Base-by-base conservation (phyloP, 1,140 invertebrate genomes). In the Drosophila kohkoa region DNA sequence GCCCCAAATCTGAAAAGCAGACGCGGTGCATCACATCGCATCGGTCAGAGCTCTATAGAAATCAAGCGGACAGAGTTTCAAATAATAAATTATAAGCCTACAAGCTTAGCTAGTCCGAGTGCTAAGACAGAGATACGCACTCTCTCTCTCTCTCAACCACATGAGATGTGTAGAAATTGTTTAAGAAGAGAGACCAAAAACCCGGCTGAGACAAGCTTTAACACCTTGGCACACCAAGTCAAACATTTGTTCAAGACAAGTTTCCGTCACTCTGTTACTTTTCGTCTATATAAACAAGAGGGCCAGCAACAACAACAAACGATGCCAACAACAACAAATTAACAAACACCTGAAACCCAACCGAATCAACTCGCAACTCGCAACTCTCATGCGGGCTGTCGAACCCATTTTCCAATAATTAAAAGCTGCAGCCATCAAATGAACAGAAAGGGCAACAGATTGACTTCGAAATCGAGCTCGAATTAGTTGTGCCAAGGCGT, bases 51-150 rank as follows among this genome's bases (percentile, higher is more conserved):
- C 55, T 72, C 35, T 63, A 70, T 58, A 85, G 78, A 80, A 80
- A 70, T 59, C 63, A 38, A 45, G 41, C 13, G 20, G 8, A 32
- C 46, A 32, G 28, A 85, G 68, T 73, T 75, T 76, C 71, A 75
- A 85, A 89, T 81, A 82, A 89, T 89, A 89, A 89, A 89, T 89
- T 89, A 89, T 73, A 81, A 89, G 77, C 73, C 76, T 79, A 79
- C 77, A 67, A 77, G 85, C 77, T 75, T 65, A 57, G 68, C 79
- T 87, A 80, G 82, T 71, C 52, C 45, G 63, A 54, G 69, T 75
- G 79, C 66, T 79, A 75, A 81, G 65, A 55, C 64, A 46, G 55
- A 48, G 51, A 16, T 8, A 38, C 35, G 7, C 35, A 10, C 35
- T 38, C 10, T 46, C 15, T n/a, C n/a, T n/a, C n/a, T n/a, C n/a